Conservation (phyloP, 2,888 invertebrate genomes). For the Parnassius glacialis region DNA sequence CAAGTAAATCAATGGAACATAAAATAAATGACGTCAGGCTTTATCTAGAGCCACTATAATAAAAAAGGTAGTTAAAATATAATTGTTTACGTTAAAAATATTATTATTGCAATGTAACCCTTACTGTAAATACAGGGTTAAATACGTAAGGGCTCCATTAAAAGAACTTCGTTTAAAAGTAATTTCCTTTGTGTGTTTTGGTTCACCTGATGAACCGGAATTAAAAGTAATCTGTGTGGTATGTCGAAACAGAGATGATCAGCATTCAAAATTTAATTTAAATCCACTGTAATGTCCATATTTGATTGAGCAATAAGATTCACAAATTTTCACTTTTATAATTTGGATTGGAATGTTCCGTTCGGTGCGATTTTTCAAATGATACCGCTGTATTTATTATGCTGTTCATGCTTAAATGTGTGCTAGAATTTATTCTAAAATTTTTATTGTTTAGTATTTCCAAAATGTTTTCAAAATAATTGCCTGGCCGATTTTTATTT, state of each 20-base stretch:
- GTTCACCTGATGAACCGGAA: slow-evolving; percentile 22
- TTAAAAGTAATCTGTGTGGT: slow-evolving; percentile 9
- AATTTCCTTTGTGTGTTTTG: slow-evolving; percentile 9
- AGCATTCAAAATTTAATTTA: slow-evolving; percentile 15
- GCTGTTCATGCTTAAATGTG: background rate
- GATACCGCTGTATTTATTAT: slow-evolving; percentile 4
- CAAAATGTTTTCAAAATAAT: too few species aligned
- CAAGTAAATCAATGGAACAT: too few species aligned
- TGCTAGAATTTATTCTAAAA: too few species aligned
- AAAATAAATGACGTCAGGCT: too few species aligned
- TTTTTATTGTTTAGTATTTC: too few species aligned
- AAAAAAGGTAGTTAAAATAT: background rate
- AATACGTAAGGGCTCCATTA: background rate
- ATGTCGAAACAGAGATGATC: slow-evolving; percentile 10
- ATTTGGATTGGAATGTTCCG: slow-evolving; percentile 4
- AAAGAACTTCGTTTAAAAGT: slow-evolving; percentile 15
- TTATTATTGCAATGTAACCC: too few species aligned
- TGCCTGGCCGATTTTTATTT: too few species aligned
- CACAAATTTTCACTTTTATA: slow-evolving; percentile 26
- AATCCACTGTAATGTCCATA: slow-evolving; percentile 7
- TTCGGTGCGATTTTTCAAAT: slow-evolving; percentile 2
- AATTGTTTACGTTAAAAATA: background rate
- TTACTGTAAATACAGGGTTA: background rate
- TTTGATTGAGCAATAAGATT: slow-evolving; percentile 24
- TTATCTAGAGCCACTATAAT: background rate